Conservation (phyloP, 1,140 invertebrate species). For the Bombus sibiricus region DNA sequence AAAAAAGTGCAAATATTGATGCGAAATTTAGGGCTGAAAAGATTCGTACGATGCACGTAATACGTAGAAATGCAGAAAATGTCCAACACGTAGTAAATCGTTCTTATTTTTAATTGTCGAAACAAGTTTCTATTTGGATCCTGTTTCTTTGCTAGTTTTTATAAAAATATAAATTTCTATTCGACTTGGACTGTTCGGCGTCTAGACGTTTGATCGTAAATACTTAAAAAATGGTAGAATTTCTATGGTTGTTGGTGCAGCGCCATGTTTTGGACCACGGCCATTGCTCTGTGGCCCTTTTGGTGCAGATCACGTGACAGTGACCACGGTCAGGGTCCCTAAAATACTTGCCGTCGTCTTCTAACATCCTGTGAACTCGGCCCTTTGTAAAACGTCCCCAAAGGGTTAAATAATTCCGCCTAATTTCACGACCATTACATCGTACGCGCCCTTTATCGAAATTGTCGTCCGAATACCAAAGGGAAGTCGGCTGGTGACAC, state of each 20-base stretch:
- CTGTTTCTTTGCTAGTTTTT: too few relatives aligned
- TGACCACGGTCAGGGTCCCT: slow-evolving; percentile 57
- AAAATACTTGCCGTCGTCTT: slow-evolving; percentile 62
- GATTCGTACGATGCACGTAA: too few relatives aligned
- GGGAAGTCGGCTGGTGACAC: slow-evolving; percentile 66
- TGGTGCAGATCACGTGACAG: slow-evolving; percentile 14
- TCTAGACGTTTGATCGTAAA: neutral
- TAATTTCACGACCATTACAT: slow-evolving; percentile 1
- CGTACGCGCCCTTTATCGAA: slow-evolving; percentile 17
- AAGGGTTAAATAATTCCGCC: slow-evolving; percentile 51
- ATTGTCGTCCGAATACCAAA: slow-evolving; percentile 31
- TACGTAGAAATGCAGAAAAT: too few relatives aligned
- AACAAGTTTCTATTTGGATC: too few relatives aligned
- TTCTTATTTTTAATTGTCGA: too few relatives aligned
- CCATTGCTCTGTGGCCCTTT: slow-evolving; percentile 45
- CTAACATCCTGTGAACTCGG: slow-evolving; percentile 70
- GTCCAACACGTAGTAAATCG: too few relatives aligned
- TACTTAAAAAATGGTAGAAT: neutral
- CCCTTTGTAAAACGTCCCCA: slow-evolving; percentile 69
- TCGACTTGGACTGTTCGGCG: too few relatives aligned
- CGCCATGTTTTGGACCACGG: slow-evolving; percentile 31
- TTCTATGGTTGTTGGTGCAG: too few relatives aligned
- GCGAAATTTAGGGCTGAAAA: too few relatives aligned
- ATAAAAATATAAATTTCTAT: too few relatives aligned
- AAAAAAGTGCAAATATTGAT: too few relatives aligned